phyloP scores from a whole-genome alignment of 37 sponge, comb jelly and placozoan genomes.

The Aplysina aerophoba region DNA sequence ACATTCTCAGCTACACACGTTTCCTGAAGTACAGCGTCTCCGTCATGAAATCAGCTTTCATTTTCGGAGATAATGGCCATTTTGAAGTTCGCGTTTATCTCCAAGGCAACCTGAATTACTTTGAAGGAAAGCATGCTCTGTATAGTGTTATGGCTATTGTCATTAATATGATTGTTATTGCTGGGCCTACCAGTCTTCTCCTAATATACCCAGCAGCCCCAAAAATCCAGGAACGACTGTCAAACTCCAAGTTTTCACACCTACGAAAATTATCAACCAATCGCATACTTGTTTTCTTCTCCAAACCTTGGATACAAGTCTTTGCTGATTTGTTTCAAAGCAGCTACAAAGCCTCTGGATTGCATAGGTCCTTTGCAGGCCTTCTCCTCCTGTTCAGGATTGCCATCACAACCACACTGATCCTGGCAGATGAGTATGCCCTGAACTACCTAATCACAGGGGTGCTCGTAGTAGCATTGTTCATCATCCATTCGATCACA shows the following conservation, averaged over 20 bases:
- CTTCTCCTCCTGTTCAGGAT: slow-evolving; percentile 1
- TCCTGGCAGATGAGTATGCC: slow-evolving; percentile 5
- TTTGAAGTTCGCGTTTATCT: background rate
- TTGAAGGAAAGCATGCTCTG: background rate
- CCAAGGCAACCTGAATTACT: background rate
- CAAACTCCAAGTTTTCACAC: background rate
- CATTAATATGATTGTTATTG: background rate
- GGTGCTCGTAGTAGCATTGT: background rate
- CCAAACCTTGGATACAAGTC: background rate
- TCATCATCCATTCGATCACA: background rate
- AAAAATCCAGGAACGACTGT: background rate
- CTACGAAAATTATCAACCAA: background rate
- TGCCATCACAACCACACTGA: background rate
- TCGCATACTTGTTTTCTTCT: background rate
- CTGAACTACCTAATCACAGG: background rate
- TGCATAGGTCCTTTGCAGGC: slow-evolving; percentile 11
- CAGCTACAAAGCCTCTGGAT: background rate
- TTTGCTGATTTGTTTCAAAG: slow-evolving; percentile 27
- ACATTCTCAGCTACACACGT: background rate
- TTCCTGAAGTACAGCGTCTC: slow-evolving; percentile 9
- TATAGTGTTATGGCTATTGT: background rate
- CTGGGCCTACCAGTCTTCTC: background rate
- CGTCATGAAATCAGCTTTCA: background rate
- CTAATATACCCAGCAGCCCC: background rate
- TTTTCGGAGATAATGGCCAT: background rate